These are phyloP conservation scores for Polymixis lichenea DNA, from an alignment of 2,888 invertebrate species.

Conservation along the genomic window DNA sequence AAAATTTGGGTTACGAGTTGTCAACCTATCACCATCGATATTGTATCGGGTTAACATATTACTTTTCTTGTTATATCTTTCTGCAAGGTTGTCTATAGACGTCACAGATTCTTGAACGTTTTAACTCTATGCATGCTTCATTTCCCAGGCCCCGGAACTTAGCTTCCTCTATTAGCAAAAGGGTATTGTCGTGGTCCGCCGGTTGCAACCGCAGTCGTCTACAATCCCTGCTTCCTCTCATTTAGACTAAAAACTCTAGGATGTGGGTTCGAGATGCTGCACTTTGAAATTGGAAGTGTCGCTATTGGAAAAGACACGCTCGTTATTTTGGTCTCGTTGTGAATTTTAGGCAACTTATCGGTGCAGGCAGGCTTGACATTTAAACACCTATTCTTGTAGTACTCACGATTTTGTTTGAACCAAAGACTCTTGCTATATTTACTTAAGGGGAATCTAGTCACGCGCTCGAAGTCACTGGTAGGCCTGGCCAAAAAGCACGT, in stretches of 20 bases:
- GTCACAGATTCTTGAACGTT: constrained; percentile 3
- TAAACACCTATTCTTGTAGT: neutral
- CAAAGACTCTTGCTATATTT: neutral
- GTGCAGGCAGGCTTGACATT: neutral
- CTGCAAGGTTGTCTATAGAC: neutral
- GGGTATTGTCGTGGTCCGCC: constrained; percentile 57
- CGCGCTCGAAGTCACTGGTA: too few species aligned
- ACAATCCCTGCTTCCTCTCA: constrained; percentile 76
- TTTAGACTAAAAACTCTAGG: constrained; percentile 75
- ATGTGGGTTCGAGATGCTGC: constrained; percentile 74
- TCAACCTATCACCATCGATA: too few species aligned
- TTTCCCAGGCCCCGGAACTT: constrained; percentile 62
- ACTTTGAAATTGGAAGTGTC: constrained; percentile 50
- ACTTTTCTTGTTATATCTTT: neutral
- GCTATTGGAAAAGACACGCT: constrained; percentile 8
- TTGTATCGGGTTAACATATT: too few species aligned
- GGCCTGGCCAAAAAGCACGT: too few species aligned
- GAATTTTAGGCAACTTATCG: neutral
- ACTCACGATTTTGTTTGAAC: neutral
- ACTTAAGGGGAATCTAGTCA: neutral
- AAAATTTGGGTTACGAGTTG: too few species aligned
- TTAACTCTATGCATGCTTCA: constrained; percentile 48
- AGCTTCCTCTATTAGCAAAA: constrained; percentile 65
- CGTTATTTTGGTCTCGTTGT: constrained; percentile 11
- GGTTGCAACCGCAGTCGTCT: constrained; percentile 72